phyloP scores from a whole-genome alignment of 2,113 vertebrate genomes.

The Antechinus flavipes region DNA sequence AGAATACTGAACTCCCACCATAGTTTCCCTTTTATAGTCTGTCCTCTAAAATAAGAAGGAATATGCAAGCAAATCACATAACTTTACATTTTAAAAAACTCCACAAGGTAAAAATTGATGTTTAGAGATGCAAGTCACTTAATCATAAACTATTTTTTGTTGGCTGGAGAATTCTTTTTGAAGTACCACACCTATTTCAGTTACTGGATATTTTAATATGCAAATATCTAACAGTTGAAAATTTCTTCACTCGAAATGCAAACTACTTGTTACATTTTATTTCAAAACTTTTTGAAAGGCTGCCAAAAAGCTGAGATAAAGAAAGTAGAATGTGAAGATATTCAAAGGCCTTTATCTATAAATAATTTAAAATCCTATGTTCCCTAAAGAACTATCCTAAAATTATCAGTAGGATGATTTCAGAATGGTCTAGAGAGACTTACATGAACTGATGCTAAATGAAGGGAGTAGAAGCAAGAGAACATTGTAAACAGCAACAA shows the following conservation, averaged over 20 bases:
- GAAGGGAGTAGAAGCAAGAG: too few species aligned
- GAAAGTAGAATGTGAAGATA: conserved; percentile 53
- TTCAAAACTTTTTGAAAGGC: conserved; percentile 68
- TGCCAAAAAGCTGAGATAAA: conserved; percentile 71
- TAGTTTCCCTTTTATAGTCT: background rate
- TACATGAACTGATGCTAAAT: too few species aligned
- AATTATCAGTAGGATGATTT: background rate
- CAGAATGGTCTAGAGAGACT: too few species aligned
- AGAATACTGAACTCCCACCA: background rate
- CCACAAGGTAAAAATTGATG: background rate
- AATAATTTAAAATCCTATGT: conserved; percentile 60
- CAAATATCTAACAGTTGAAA: background rate
- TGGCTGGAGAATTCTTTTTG: conserved; percentile 9
- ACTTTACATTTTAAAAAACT: conserved; percentile 47
- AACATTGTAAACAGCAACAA: too few species aligned
- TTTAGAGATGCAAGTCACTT: conserved; percentile 46
- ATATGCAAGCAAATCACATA: conserved; percentile 56
- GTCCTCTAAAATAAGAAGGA: conserved; percentile 12
- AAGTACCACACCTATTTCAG: background rate
- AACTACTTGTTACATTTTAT: conserved; percentile 66
- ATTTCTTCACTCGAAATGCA: conserved; percentile 31
- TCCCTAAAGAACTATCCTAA: conserved; percentile 19
- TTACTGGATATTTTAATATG: background rate
- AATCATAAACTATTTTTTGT: conserved; percentile 53
- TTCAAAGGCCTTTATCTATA: conserved; percentile 70